phyloP scores from a whole-genome alignment of 1,140 invertebrate genomes.

The Cotesia vestalis region DNA sequence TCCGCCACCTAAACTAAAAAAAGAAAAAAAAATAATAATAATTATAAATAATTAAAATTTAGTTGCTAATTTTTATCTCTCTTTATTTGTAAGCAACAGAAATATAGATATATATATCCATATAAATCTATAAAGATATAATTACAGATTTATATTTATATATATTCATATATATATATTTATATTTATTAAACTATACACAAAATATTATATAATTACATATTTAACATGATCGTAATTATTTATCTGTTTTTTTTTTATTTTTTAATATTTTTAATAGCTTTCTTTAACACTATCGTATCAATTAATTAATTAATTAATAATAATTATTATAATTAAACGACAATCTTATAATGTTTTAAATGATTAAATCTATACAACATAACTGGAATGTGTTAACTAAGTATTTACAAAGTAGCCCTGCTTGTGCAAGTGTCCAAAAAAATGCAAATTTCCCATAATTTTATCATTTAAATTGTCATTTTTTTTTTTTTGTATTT shows the following conservation, averaged over 20 bases:
- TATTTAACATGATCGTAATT: constrained; percentile 60
- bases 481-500: background rate
- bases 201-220: constrained; percentile 65
- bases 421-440: constrained; percentile 62
- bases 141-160: constrained; percentile 60
- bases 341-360: too few species aligned
- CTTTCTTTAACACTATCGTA: background rate
- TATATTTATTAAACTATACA: constrained; percentile 62
- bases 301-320: too few species aligned
- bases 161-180: constrained; percentile 45
- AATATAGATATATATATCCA: constrained; percentile 58
- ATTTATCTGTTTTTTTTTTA: constrained; percentile 14
- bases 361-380: constrained; percentile 56
- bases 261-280: constrained; percentile 20
- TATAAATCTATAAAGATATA: constrained; percentile 56
- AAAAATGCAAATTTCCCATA: constrained; percentile 47
- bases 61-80: constrained; percentile 57
- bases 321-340: too few species aligned
- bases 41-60: constrained; percentile 56
- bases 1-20: constrained; percentile 26
- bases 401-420: constrained; percentile 65
- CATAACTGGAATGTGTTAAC: constrained; percentile 65
- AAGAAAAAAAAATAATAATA: constrained; percentile 26
- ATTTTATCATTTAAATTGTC: background rate
- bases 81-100: constrained; percentile 61